These are phyloP conservation scores for Apantesis nais DNA, from an alignment of 2,888 invertebrate species.

Conservation along the genomic window DNA sequence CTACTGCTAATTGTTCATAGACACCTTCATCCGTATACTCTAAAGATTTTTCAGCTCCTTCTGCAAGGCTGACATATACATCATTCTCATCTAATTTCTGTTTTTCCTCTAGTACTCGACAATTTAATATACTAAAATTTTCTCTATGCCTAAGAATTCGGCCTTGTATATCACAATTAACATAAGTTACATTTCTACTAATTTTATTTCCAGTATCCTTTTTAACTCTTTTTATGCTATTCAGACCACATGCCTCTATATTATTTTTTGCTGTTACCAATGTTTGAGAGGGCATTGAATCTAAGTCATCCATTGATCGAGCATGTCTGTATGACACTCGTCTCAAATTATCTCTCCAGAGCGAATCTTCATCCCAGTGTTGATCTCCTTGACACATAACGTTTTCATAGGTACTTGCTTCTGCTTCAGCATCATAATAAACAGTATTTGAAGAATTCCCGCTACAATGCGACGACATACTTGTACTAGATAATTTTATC, in stretches of 20 bases:
- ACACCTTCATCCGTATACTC: constrained; percentile 81
- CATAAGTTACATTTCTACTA: constrained; percentile 91
- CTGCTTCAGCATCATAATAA: constrained; percentile 80
- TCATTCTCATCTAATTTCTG: constrained; percentile 78
- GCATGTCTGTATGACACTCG: constrained; percentile 93
- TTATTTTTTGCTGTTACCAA: constrained; percentile 56
- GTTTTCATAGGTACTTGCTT: constrained; percentile 77
- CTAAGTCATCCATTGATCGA: constrained; percentile 93
- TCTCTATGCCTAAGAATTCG: constrained; percentile 71
- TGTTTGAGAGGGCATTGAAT: constrained; percentile 71
- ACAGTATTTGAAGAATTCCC: constrained; percentile 81
- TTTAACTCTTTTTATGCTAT: constrained; percentile 77
- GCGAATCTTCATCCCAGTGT: constrained; percentile 93
- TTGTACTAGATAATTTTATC: constrained; percentile 73
- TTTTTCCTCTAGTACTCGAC: constrained; percentile 58
- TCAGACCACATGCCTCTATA: constrained; percentile 68
- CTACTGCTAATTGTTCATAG: constrained; percentile 84
- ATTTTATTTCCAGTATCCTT: constrained; percentile 77
- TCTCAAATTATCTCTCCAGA: constrained; percentile 93
- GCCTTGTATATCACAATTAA: constrained; percentile 89
- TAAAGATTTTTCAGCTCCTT: constrained; percentile 57
- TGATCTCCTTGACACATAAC: constrained; percentile 87
- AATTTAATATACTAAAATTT: constrained; percentile 51
- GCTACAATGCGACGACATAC: constrained; percentile 81
- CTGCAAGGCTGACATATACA: constrained; percentile 82